Conservation (phyloP, 1,140 invertebrate species). For the Drosophila asahinai region DNA sequence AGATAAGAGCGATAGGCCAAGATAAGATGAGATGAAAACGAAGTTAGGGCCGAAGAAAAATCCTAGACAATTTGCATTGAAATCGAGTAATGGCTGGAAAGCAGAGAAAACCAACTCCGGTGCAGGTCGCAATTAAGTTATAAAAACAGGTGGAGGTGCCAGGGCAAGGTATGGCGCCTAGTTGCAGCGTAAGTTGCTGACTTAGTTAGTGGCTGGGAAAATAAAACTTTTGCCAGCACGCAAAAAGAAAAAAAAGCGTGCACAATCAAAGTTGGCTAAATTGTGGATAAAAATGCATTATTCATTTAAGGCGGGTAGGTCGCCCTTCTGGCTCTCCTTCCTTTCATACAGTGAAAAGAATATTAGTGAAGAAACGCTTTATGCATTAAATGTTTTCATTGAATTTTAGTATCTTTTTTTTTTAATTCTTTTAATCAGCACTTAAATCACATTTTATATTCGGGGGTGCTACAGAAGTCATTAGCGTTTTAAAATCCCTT, state of each 20-base stretch:
- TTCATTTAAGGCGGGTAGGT: conserved; percentile 53
- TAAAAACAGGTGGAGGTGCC: neutral
- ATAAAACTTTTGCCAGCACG: conserved; percentile 49
- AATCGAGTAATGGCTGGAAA: conserved; percentile 28
- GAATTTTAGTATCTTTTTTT: too few species aligned
- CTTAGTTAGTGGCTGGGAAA: conserved; percentile 47
- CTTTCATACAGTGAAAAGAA: neutral
- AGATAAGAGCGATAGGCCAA: conserved; percentile 34
- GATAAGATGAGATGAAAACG: conserved; percentile 16
- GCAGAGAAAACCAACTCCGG: conserved; percentile 2
- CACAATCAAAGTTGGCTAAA: conserved; percentile 63
- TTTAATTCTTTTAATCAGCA: too few species aligned
- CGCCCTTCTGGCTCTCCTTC: neutral
- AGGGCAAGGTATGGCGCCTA: neutral
- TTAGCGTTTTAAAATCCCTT: too few species aligned
- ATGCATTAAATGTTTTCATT: too few species aligned
- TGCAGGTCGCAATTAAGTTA: conserved; percentile 62
- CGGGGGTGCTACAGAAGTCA: too few species aligned
- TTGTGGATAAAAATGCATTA: conserved; percentile 78
- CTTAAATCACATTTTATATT: too few species aligned
- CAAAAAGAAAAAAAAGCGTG: conserved; percentile 1
- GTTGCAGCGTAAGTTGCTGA: conserved; percentile 43
- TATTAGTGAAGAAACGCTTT: too few species aligned
- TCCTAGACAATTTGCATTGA: conserved; percentile 66
- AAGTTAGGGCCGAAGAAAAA: conserved; percentile 16